phyloP scores from a whole-genome alignment of 2,797 vertebrate genomes.

The Pangasius macronema region DNA sequence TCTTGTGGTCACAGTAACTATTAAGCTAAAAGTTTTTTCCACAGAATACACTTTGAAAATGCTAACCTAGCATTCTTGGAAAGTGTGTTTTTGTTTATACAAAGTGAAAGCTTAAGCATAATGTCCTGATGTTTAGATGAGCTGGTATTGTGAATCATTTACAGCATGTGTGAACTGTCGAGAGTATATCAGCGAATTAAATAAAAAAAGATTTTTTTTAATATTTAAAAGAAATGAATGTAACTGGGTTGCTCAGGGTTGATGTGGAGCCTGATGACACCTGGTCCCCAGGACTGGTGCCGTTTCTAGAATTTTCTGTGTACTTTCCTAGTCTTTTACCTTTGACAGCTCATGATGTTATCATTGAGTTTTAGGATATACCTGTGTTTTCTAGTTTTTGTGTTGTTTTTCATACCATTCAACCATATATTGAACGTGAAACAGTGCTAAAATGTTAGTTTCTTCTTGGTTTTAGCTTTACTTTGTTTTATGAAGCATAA shows the following conservation, averaged over 20 bases:
- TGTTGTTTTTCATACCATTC: conserved; percentile 43
- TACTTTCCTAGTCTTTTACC: conserved; percentile 58
- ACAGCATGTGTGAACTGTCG: conserved; percentile 60
- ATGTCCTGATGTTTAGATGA: conserved; percentile 20
- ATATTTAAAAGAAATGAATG: conserved; percentile 86
- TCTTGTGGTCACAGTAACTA: conserved; percentile 55
- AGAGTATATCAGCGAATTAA: conserved; percentile 69
- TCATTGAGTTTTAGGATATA: conserved; percentile 69
- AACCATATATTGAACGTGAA: conserved; percentile 1
- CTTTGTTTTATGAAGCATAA: conserved; percentile 69
- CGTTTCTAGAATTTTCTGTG: conserved; percentile 62
- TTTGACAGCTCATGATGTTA: conserved; percentile 74
- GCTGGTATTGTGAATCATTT: conserved; percentile 53
- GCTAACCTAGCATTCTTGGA: conserved; percentile 48
- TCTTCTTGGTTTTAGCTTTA: conserved; percentile 26
- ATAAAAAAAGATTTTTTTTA: conserved; percentile 73
- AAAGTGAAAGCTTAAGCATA: conserved; percentile 40
- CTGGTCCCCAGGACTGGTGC: conserved; percentile 77
- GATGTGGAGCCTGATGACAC: conserved; percentile 82
- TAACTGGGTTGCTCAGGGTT: conserved; percentile 91
- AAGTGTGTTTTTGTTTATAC: conserved; percentile 34
- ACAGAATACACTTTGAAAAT: conserved; percentile 48
- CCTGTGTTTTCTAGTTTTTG: conserved; percentile 57
- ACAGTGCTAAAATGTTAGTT: not conserved
- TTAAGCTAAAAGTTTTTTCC: conserved; percentile 52